Conservation (phyloP, 1,140 invertebrate species). For the Brachionus manjavacas region DNA sequence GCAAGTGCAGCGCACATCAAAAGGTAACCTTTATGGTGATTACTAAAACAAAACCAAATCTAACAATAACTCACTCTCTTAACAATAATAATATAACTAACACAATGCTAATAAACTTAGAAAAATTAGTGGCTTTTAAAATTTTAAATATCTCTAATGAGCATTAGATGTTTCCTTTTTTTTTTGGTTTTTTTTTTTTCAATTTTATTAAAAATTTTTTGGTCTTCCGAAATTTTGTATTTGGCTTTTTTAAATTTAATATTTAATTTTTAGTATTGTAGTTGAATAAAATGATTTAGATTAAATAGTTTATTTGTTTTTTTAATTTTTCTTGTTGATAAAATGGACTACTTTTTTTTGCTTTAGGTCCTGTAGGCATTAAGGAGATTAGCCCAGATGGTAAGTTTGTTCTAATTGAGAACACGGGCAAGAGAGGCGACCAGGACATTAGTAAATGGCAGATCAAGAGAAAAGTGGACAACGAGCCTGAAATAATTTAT, state of each 20-base stretch:
- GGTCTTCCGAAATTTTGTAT: background rate
- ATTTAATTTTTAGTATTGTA: background rate
- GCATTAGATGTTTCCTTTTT: background rate
- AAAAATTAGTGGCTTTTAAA: background rate
- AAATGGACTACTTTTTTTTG: background rate
- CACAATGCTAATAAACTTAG: background rate
- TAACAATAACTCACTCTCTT: background rate
- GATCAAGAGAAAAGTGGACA: constrained; percentile 33
- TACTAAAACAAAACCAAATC: too few relatives aligned
- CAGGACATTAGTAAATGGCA: constrained; percentile 29
- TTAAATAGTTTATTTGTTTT: background rate
- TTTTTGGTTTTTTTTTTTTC: too few relatives aligned
- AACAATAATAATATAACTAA: background rate
- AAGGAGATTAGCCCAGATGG: constrained; percentile 59
- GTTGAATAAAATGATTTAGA: background rate
- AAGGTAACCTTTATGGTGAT: constrained; percentile 32
- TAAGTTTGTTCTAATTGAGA: constrained; percentile 53
- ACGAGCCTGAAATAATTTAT: constrained; percentile 17
- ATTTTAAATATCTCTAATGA: background rate
- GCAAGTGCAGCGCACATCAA: constrained; percentile 30
- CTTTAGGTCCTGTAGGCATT: constrained; percentile 55
- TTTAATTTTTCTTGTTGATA: background rate
- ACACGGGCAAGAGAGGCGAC: constrained; percentile 16
- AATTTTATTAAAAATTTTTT: too few relatives aligned
- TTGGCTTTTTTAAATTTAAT: background rate